Base-by-base conservation (phyloP, 2,113 vertebrate genomes). In the Balaeniceps rex region DNA sequence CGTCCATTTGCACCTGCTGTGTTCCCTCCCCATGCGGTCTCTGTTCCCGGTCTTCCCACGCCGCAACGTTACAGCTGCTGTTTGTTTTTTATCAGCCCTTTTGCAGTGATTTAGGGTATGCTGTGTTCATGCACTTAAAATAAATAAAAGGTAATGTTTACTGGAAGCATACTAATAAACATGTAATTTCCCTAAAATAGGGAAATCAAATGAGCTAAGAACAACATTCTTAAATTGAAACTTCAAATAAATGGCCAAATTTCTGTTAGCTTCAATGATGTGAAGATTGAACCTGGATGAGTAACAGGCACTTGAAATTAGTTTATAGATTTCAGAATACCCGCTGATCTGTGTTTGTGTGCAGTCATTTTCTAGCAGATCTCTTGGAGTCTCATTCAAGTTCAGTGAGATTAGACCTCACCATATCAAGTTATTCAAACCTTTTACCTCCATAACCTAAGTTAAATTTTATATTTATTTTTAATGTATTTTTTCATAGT, bases 1-100 rank as follows among this genome's bases (percentile, higher is more conserved):
- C 2, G 6, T 55, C 55, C 23, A 0, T 68, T 36, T 22, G 28
- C 7, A 4, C 17, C 34, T 34, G 18, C 18, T 22, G 24, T 58
- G 68, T 33, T 51, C n/a, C 31, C 34, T 63, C 49, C 42, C 46
- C 9, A 2, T 3, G 36, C 11, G 54, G n/a, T 63, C 51, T 60
- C 63, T 71, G 54, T 13, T 58, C 58, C 77, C 21, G 54, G 17
- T 14, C 60, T 58, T 63, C 40, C 25, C 71, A 23, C 4, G 5
- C 61, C 2, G 1, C 16, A 10, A 3, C 3, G 0, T 26, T 14
- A 15, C n/a, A 25, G 46, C 64, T 7, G 38, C 49, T 28, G 4
- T 54, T 36, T 12, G 19, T 1, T 9, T 51, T 38, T 49, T 23
- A 4, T 17, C 38, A 8, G 21, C 70, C 58, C 33, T 55, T 61